phyloP scores from a whole-genome alignment of 2,888 invertebrate genomes.

The Caenorhabditis plicata region DNA sequence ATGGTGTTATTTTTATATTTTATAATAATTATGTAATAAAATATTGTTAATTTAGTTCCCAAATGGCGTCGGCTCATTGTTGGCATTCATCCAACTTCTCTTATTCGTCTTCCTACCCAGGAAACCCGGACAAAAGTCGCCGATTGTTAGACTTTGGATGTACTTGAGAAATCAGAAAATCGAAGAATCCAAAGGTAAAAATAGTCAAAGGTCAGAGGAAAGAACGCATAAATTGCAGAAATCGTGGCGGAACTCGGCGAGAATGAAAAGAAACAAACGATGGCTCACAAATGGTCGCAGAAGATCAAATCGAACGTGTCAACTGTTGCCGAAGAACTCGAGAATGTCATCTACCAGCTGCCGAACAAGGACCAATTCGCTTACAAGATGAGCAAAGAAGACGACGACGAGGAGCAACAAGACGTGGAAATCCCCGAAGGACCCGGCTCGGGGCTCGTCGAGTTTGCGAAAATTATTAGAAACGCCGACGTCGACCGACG shows the following conservation, averaged over 20 bases:
- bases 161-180: conserved; percentile 31
- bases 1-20: not conserved
- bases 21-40: not conserved
- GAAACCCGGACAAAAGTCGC: conserved; percentile 61
- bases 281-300: conserved; percentile 54
- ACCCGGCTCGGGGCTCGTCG: not conserved
- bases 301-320: conserved; percentile 57
- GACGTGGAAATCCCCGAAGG: not conserved
- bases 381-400: conserved; percentile 23
- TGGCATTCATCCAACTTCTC: conserved; percentile 77
- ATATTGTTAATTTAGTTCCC: conserved; percentile 74
- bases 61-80: conserved; percentile 77
- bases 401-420: conserved; percentile 23
- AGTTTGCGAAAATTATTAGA: conserved; percentile 1
- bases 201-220: conserved; percentile 2
- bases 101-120: conserved; percentile 77
- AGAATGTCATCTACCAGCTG: conserved; percentile 60
- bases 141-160: conserved; percentile 51
- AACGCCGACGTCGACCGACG: conserved; percentile 20
- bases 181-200: conserved; percentile 38
- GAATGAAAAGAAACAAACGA: conserved; percentile 34
- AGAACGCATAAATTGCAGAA: conserved; percentile 30
- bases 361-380: conserved; percentile 58
- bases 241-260: conserved; percentile 38
- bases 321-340: conserved; percentile 58